Conservation (phyloP, 2,797 vertebrate species). For the Limosa lapponica region DNA sequence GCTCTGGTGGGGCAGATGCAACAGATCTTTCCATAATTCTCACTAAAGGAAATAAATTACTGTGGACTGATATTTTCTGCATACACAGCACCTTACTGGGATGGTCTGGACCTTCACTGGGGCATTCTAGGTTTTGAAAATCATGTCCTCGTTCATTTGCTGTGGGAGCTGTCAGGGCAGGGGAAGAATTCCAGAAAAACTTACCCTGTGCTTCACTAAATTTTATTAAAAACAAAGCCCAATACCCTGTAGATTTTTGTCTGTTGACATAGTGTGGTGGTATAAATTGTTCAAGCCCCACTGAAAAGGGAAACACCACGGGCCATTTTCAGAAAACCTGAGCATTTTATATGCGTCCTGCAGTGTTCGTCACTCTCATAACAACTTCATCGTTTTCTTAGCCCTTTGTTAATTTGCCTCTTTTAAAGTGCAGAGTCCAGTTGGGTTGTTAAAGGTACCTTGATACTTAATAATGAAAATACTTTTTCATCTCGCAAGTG, state of each 20-base stretch:
- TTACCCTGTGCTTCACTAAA: not conserved
- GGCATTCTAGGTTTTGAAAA: not conserved
- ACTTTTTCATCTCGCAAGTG: not conserved
- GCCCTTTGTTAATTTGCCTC: not conserved
- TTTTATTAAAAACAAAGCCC: not conserved
- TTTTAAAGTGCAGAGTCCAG: not conserved
- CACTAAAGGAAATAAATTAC: not conserved
- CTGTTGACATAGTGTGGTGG: not conserved
- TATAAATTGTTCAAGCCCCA: not conserved
- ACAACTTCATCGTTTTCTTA: not conserved
- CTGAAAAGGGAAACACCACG: not conserved
- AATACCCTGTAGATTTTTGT: not conserved
- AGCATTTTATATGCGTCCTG: not conserved
- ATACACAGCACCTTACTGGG: not conserved
- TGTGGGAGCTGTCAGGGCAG: not conserved
- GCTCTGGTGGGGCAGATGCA: not conserved
- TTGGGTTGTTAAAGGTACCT: not conserved
- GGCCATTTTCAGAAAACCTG: not conserved
- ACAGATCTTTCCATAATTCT: not conserved
- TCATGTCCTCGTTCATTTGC: not conserved
- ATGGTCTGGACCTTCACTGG: not conserved
- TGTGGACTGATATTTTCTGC: not conserved
- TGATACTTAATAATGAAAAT: not conserved
- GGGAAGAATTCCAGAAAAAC: not conserved
- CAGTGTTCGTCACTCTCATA: not conserved